These are phyloP conservation scores for Pseudoips prasinana DNA, from an alignment of 2,888 invertebrate species.

Conservation along the genomic window DNA sequence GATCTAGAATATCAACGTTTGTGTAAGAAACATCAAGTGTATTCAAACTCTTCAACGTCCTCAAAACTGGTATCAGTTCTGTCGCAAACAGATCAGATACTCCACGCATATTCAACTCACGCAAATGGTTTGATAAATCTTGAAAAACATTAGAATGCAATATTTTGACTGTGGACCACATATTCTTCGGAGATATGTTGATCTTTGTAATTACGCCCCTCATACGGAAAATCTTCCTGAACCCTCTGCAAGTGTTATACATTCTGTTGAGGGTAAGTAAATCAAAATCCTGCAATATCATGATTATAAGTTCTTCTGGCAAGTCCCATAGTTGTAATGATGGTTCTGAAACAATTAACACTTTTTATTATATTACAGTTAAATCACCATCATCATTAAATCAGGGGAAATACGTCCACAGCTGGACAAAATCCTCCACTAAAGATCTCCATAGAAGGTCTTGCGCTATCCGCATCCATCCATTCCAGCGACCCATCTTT, in stretches of 20 bases:
- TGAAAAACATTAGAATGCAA: constrained; percentile 50
- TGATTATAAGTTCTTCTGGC: background rate
- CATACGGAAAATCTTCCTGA: constrained; percentile 43
- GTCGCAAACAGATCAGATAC: constrained; percentile 51
- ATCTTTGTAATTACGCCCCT: constrained; percentile 45
- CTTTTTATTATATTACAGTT: no score
- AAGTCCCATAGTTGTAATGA: background rate
- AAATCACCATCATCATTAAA: no score
- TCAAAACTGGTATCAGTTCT: constrained; percentile 43
- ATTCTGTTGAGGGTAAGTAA: background rate
- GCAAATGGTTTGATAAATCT: constrained; percentile 45
- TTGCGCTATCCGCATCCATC: no score
- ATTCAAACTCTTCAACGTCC: constrained; percentile 47
- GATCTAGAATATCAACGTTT: constrained; percentile 51
- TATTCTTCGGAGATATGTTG: constrained; percentile 44
- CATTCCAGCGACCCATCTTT: no score
- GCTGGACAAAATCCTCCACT: no score
- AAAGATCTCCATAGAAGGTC: no score
- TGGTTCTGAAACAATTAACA: background rate
- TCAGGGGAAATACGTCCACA: no score
- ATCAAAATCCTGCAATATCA: background rate
- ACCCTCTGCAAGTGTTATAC: background rate
- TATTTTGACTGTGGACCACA: constrained; percentile 50
- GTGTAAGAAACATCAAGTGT: constrained; percentile 62
- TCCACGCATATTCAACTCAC: constrained; percentile 52